These are phyloP conservation scores for Petaurus breviceps DNA, from an alignment of 2,113 vertebrate genomes.

Conservation along the genomic window DNA sequence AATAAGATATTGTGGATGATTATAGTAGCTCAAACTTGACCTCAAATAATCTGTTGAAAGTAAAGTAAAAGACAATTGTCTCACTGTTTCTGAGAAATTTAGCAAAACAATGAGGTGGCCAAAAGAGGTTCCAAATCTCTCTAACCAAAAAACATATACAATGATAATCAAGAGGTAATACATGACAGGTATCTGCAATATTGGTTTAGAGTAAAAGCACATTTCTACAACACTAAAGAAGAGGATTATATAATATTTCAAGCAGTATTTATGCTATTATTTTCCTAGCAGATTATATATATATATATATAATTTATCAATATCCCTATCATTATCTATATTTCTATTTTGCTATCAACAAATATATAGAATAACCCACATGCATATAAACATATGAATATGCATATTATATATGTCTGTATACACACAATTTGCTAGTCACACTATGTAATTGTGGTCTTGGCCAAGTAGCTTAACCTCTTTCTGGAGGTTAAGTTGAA, in stretches of 20 bases:
- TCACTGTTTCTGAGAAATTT: neutral
- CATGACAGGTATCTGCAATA: neutral
- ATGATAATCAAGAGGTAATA: neutral
- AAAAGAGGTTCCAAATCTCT: neutral
- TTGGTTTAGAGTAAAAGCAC: neutral
- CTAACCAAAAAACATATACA: neutral
- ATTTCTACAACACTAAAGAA: neutral
- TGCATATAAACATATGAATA: neutral
- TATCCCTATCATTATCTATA: neutral
- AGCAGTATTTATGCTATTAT: neutral
- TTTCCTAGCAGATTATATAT: neutral
- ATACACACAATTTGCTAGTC: neutral
- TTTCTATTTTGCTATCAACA: too few species aligned
- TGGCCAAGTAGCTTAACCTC: neutral
- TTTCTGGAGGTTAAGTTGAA: too few species aligned
- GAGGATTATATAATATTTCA: neutral
- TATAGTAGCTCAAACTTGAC: neutral
- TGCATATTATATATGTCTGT: neutral
- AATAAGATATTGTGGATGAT: neutral
- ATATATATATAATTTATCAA: neutral
- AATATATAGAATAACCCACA: neutral
- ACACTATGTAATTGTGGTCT: neutral
- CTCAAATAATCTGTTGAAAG: neutral
- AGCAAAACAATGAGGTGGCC: neutral
- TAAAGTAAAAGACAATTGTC: too few species aligned